Percentiles rank a stretch among this genome's conserved stretches.
Evolutionary conservation across 2,113 vertebrate species (phyloP).

Genomic region (Furnarius figulus): DNA sequence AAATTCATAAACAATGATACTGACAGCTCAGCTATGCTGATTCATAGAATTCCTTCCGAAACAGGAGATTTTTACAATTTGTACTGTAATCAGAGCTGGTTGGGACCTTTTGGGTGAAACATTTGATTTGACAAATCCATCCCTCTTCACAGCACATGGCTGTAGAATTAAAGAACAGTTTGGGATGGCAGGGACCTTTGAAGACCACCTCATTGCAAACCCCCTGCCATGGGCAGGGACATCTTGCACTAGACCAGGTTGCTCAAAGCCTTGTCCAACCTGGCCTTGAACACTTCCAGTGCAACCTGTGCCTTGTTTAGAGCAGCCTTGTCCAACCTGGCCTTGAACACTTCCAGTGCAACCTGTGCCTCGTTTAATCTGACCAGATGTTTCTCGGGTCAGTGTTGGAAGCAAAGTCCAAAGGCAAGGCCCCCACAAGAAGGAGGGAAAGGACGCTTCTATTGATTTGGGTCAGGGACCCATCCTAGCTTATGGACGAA

Average conservation of each 20-base stretch:
- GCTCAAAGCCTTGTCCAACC: accelerated
- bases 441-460: neutral
- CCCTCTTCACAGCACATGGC: neutral
- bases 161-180: neutral
- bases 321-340: too few species aligned
- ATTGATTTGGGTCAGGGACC: neutral
- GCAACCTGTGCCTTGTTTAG: neutral
- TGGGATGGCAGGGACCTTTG: neutral
- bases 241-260: neutral
- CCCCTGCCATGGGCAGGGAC: neutral
- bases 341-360: neutral
- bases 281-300: neutral
- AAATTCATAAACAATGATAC: neutral
- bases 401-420: neutral
- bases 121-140: neutral
- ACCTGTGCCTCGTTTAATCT: neutral
- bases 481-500: neutral
- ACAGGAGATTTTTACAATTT: neutral
- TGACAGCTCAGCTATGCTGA: neutral
- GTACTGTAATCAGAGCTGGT: neutral
- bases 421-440: neutral
- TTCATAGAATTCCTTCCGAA: neutral
- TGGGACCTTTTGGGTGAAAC: neutral
- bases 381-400: neutral
- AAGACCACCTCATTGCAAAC: neutral